A percentile compares a stretch with the other conserved stretches of the same genome.
phyloP scores from a whole-genome alignment of 30 jellyfish, hydroid and myxozoan species.

The Aurelia coerulea region DNA sequence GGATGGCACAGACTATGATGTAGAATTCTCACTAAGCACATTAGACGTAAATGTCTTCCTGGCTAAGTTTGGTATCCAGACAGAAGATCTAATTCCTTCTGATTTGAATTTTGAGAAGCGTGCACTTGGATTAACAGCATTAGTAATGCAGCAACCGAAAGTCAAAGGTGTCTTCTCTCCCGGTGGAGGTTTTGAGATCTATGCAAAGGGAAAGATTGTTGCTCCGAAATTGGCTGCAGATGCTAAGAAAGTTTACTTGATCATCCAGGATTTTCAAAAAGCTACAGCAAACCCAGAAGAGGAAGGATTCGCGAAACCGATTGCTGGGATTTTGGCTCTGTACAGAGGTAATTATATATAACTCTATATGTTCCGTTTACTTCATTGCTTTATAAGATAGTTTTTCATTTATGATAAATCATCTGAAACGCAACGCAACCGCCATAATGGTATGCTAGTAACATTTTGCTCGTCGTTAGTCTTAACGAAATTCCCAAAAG shows the following conservation, averaged over 20 bases:
- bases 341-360: neutral
- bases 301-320: conserved; percentile 9
- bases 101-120: neutral
- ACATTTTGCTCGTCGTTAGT: no score
- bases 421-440: no score
- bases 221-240: no score
- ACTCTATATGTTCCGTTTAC: no score
- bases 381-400: no score
- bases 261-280: neutral
- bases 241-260: neutral
- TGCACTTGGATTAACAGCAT: conserved; percentile 6
- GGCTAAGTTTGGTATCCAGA: conserved; percentile 20
- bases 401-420: no score
- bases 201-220: no score
- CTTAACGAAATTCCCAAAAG: no score
- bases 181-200: neutral
- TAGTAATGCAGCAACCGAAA: conserved; percentile 3
- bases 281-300: neutral
- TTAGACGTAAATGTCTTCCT: conserved; percentile 4
- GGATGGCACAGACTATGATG: conserved; percentile 6
- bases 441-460: no score
- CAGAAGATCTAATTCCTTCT: neutral
- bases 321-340: conserved; percentile 20
- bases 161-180: conserved; percentile 32
- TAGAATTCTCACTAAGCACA: neutral